A percentile compares a stretch with the other conserved stretches of the same genome.
Evolutionary conservation across 2,888 invertebrate genomes (phyloP).

Genomic region (Ophion obscuratus): DNA sequence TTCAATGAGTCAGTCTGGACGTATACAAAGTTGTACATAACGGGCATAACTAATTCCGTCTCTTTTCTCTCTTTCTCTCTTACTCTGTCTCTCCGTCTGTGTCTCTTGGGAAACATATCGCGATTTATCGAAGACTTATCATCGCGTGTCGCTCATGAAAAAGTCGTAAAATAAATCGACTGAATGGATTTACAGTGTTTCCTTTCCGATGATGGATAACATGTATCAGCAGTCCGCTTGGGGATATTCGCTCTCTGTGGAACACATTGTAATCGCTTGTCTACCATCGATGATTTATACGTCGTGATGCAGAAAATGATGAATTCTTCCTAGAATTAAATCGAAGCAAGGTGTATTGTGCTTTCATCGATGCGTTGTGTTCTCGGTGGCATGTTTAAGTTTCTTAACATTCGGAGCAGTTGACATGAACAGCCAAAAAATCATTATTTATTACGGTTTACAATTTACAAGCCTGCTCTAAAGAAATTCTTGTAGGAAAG

Average conservation of each 20-base stretch:
- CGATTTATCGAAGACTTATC: slow-evolving; percentile 55
- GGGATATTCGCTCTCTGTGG: slow-evolving; percentile 11
- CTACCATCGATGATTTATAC: background rate
- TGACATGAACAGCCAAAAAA: too few species aligned
- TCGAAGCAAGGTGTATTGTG: slow-evolving; percentile 1
- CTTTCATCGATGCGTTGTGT: too few species aligned
- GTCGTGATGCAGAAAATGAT: slow-evolving; percentile 12
- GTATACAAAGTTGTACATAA: slow-evolving; percentile 78
- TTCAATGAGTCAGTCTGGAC: slow-evolving; percentile 70
- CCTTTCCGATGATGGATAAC: slow-evolving; percentile 23
- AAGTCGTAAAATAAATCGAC: slow-evolving; percentile 50
- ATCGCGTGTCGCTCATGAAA: slow-evolving; percentile 58
- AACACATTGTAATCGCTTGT: slow-evolving; percentile 33
- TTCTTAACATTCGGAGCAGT: too few species aligned
- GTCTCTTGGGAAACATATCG: slow-evolving; percentile 13
- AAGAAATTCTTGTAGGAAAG: too few species aligned
- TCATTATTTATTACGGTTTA: too few species aligned
- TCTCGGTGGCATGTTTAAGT: too few species aligned
- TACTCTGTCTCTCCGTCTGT: background rate
- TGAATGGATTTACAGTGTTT: slow-evolving; percentile 58
- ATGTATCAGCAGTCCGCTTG: slow-evolving; percentile 13
- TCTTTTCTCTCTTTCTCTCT: slow-evolving; percentile 19
- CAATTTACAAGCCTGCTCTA: too few species aligned
- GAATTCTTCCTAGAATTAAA: slow-evolving; percentile 8
- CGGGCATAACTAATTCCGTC: slow-evolving; percentile 62